These are phyloP conservation scores for Ceratotherium simum DNA, from an alignment of 2,113 vertebrate species.

Conservation along the genomic window DNA sequence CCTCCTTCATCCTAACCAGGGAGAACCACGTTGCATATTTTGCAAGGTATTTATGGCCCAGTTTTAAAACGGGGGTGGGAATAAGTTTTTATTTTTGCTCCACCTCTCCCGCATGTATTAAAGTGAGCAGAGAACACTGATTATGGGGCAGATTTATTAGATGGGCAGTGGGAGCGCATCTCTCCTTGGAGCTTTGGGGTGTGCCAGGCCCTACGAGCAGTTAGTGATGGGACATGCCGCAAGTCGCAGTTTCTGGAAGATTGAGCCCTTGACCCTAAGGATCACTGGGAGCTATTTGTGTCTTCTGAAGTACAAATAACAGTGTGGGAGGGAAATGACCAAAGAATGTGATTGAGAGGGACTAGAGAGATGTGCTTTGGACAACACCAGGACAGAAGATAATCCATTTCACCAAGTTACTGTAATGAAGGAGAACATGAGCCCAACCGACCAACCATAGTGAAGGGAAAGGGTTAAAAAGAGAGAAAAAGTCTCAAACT, in stretches of 20 bases:
- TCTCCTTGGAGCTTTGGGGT: not conserved
- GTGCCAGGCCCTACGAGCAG: not conserved
- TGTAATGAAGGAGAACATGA: not conserved
- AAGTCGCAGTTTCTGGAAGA: not conserved
- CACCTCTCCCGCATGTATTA: not conserved
- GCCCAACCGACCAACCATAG: too few species aligned
- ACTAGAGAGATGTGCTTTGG: not conserved
- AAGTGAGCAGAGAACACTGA: not conserved
- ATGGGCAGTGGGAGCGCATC: fast-evolving
- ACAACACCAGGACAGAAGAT: not conserved
- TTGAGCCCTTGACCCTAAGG: not conserved
- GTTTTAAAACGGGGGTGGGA: not conserved
- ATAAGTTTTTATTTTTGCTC: not conserved
- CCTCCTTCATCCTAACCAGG: not conserved
- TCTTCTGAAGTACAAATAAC: not conserved
- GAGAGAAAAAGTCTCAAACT: not conserved
- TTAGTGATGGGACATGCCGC: not conserved
- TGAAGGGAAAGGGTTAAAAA: not conserved
- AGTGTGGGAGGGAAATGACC: not conserved
- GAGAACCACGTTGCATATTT: not conserved
- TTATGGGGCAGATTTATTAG: not conserved
- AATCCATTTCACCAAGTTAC: not conserved
- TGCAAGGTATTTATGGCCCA: not conserved
- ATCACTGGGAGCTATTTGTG: not conserved
- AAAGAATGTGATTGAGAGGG: not conserved